Base-by-base conservation (phyloP, 2,888 invertebrate genomes). In the Caenorhabditis panamensis region DNA sequence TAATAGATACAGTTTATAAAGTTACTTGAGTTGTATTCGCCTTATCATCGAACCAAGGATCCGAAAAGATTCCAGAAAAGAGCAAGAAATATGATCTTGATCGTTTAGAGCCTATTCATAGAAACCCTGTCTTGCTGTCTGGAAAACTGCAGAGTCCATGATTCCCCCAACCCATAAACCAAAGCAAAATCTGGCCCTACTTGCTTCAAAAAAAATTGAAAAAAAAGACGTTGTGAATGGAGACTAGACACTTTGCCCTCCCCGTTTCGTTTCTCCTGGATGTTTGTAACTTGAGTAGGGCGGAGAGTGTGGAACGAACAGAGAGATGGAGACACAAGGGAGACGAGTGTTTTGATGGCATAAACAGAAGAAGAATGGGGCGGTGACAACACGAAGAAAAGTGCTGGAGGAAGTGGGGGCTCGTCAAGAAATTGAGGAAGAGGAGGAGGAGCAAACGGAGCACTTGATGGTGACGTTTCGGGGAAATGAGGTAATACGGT, bases 211-310 rank as follows among this genome's bases (percentile, higher is more conserved):
- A 41, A 73, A 58, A 36, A 64, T 53, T 31, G 63, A 53, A 41
- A 24, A 37, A 36, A 58, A 18, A 51, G n/a, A 54, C 22, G n/a
- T n/a, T n/a, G n/a, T n/a, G n/a, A n/a, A n/a, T n/a, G n/a, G n/a
- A n/a, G n/a, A n/a, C 22, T 31, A 8, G 11, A 22, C 18, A 9
- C 49, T 49, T 20, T 49, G 9, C 4, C 44, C 44, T 44, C 44
- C 44, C 4, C 16, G 13, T n/a, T n/a, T n/a, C n/a, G n/a, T 49
- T 49, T 49, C 18, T 18, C 22, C 44, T 68, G 71, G 47, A 64
- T 66, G 73, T 66, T 73, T 64, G 73, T 73, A 73, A 73, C 73
- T 73, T 73, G 73, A 73, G 73, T 63, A 63, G 72, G 16, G n/a
- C 9, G n/a, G 64, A 73, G 64, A 66, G 31, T 67, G 67, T 54